A percentile compares a stretch with the other conserved stretches of the same genome.
phyloP scores from a whole-genome alignment of 30 jellyfish, hydroid and myxozoan species.

The Aurelia sp. region DNA sequence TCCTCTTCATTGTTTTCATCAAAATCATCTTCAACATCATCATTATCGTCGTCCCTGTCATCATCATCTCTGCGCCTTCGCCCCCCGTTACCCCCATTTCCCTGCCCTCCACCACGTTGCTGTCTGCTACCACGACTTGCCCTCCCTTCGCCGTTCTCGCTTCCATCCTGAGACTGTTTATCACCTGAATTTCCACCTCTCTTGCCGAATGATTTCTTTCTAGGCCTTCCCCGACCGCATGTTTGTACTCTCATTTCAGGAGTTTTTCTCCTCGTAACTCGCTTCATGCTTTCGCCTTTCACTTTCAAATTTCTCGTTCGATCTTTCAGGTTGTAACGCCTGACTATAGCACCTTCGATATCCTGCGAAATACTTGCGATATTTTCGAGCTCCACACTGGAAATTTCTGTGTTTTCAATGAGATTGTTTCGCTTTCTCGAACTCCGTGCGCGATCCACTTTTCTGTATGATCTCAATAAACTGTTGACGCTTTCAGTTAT shows the following conservation, averaged over 20 bases:
- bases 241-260: slow-evolving; percentile 49
- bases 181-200: slow-evolving; percentile 55
- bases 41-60: slow-evolving; percentile 62
- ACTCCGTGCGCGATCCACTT: background rate
- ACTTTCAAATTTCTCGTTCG: background rate
- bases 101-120: slow-evolving; percentile 65
- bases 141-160: slow-evolving; percentile 73
- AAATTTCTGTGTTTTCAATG: background rate
- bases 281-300: slow-evolving; percentile 14
- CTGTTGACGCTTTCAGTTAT: background rate
- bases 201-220: slow-evolving; percentile 61
- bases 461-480: background rate
- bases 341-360: slow-evolving; percentile 47
- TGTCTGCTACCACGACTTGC: slow-evolving; percentile 62
- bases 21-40: slow-evolving; percentile 50
- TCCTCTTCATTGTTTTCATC: slow-evolving; percentile 71
- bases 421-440: background rate
- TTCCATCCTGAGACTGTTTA: slow-evolving; percentile 70
- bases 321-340: slow-evolving; percentile 18
- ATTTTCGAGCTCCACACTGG: slow-evolving; percentile 7
- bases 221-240: slow-evolving; percentile 77
- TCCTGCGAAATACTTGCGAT: slow-evolving; percentile 28
- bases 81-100: slow-evolving; percentile 62
- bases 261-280: slow-evolving; percentile 49
- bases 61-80: slow-evolving; percentile 61